Percentiles rank a stretch among this genome's conserved stretches.
These are phyloP conservation scores for Callospermophilus lateralis DNA, from an alignment of 2,113 vertebrate species.

Conservation along the genomic window DNA sequence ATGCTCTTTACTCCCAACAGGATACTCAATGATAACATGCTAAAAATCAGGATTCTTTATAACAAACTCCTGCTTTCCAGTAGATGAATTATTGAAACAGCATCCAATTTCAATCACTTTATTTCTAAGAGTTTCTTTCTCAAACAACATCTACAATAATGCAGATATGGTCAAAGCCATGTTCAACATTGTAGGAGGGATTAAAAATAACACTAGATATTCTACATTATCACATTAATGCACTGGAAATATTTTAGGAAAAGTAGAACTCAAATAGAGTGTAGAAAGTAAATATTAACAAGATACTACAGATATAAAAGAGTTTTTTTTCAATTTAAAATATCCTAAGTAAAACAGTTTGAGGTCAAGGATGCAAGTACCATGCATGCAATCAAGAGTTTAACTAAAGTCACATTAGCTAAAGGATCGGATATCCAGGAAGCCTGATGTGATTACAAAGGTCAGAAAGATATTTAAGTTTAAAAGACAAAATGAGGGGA, in stretches of 20 bases:
- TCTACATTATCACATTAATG: background rate
- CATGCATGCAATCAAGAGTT: background rate
- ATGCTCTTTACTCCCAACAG: background rate
- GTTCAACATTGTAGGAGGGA: background rate
- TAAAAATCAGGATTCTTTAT: background rate
- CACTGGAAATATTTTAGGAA: slow-evolving; percentile 1
- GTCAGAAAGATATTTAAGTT: background rate
- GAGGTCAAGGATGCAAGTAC: background rate
- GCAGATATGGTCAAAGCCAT: background rate
- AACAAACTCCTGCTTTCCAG: background rate
- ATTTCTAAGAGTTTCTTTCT: slow-evolving; percentile 17
- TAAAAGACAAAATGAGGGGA: background rate
- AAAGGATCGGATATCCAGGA: background rate
- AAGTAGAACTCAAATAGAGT: background rate
- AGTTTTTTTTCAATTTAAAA: background rate
- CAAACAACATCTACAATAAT: background rate
- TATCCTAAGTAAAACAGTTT: background rate
- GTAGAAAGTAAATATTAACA: background rate
- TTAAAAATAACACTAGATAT: background rate
- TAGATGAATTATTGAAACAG: background rate
- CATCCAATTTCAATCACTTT: background rate
- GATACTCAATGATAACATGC: background rate
- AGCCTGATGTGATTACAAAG: background rate
- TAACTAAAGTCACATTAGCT: background rate
- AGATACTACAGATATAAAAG: background rate